These are phyloP conservation scores for Liopterus haemorrhoidalis DNA, from an alignment of 2,888 invertebrate genomes.

Conservation along the genomic window DNA sequence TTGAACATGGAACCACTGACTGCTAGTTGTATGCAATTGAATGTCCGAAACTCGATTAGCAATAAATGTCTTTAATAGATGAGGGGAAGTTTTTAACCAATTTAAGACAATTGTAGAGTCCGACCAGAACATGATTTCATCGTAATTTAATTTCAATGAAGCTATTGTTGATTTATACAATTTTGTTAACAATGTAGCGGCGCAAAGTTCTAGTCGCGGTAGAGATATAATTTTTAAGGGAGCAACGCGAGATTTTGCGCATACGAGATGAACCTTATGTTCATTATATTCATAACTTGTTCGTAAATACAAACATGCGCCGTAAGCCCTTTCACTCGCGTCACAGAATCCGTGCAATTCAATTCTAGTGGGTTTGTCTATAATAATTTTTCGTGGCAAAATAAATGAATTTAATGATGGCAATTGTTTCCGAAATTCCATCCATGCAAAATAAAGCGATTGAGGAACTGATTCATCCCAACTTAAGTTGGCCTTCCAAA, in stretches of 20 bases:
- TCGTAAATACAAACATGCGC: conserved; percentile 2
- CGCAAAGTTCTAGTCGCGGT: conserved; percentile 1
- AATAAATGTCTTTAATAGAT: too few species aligned
- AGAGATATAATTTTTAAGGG: conserved; percentile 3
- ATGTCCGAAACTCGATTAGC: too few species aligned
- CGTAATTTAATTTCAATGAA: background rate
- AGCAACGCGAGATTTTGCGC: conserved; percentile 3
- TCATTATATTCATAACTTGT: background rate
- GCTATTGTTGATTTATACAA: background rate
- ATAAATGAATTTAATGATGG: background rate
- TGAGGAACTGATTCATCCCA: background rate
- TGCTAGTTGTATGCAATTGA: too few species aligned
- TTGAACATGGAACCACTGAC: too few species aligned
- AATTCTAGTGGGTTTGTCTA: background rate
- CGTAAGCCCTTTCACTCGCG: conserved; percentile 1
- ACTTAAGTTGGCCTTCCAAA: background rate
- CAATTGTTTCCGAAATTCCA: background rate
- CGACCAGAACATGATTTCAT: too few species aligned
- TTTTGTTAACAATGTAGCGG: background rate
- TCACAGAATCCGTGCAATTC: conserved; percentile 6
- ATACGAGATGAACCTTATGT: background rate
- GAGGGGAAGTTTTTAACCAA: too few species aligned
- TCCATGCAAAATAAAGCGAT: background rate
- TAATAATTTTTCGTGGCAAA: background rate
- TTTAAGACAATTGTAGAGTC: too few species aligned